Evolutionary conservation across 1,140 invertebrate species (phyloP), one percentile per base, ranked within the genome.

Genomic region (Caenorhabditis remanei): DNA sequence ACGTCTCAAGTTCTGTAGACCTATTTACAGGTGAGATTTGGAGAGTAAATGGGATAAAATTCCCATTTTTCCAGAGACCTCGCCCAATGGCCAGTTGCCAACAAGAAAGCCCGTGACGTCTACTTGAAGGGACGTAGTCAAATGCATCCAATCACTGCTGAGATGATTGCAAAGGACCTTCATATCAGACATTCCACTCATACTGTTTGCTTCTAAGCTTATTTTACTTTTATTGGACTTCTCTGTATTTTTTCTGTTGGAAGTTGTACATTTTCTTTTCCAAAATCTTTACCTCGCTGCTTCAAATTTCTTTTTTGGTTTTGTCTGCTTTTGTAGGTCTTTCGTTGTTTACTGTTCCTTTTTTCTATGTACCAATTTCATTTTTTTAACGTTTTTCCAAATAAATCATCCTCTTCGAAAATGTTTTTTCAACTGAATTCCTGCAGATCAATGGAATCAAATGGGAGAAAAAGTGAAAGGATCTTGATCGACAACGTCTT

Each of bases 1-100:
- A 82, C 94, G 97, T 87, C 96, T 98, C 96, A 98, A 98, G 92
- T 98, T 95, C 94, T 95, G 96, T 0, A 94, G 96, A 71, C 96
- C 96, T 19, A 94, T 98, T 67, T 97, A 96, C 92, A 94, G 93
- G 94, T 94, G 91, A 90, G 86, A 19, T 40, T 32, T 32, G 4
- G n/a, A n/a, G n/a, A n/a, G n/a, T n/a, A n/a, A n/a, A n/a, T n/a
- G n/a, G n/a, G n/a, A n/a, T n/a, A n/a, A n/a, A n/a, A n/a, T n/a
- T n/a, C n/a, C n/a, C n/a, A n/a, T n/a, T n/a, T 13, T 67, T 88
- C 87, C 61, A 91, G 89, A 58, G 85, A 90, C 53, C 88, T 91
- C 21, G 88, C 92, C 50, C 65, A 63, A 65, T 91, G 90, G 90
- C 61, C 83, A 19, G 63, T 86, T 41, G 85, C 79, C 50, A 55